These are phyloP conservation scores for Lasioglossum pauxillum DNA, from an alignment of 2,888 invertebrate genomes.

Conservation along the genomic window DNA sequence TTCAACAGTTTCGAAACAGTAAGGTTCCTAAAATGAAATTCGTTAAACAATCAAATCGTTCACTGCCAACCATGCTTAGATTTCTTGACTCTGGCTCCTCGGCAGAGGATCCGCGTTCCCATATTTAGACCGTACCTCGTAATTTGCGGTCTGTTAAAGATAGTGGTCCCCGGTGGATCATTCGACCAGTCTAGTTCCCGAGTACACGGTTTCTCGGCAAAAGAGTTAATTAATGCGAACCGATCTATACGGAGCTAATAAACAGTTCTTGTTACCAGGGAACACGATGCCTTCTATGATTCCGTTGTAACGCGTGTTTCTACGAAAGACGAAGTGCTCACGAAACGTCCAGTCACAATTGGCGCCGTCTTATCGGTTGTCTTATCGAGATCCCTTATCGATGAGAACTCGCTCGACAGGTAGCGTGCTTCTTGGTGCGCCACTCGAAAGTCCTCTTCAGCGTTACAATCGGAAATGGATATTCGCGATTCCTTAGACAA, in stretches of 20 bases:
- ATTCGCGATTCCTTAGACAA: conserved; percentile 63
- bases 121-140: too few species aligned
- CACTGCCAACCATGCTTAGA: too few species aligned
- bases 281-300: conserved; percentile 9
- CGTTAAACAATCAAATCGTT: too few species aligned
- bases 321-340: conserved; percentile 25
- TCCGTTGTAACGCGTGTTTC: conserved; percentile 12
- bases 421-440: conserved; percentile 63
- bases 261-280: conserved; percentile 20
- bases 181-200: neutral
- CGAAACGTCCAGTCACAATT: conserved; percentile 61
- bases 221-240: neutral
- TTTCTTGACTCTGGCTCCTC: too few species aligned
- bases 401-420: conserved; percentile 57
- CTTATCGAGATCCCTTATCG: conserved; percentile 66
- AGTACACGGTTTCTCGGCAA: neutral
- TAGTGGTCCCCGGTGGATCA: neutral
- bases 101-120: too few species aligned
- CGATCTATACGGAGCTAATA: neutral
- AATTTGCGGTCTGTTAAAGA: neutral
- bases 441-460: conserved; percentile 54
- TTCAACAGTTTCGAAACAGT: too few species aligned
- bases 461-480: conserved; percentile 59
- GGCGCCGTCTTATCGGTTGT: conserved; percentile 58
- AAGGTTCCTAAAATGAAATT: too few species aligned